These are phyloP conservation scores for Bugulina stolonifera DNA, from an alignment of 2,888 invertebrate species.

Conservation along the genomic window DNA sequence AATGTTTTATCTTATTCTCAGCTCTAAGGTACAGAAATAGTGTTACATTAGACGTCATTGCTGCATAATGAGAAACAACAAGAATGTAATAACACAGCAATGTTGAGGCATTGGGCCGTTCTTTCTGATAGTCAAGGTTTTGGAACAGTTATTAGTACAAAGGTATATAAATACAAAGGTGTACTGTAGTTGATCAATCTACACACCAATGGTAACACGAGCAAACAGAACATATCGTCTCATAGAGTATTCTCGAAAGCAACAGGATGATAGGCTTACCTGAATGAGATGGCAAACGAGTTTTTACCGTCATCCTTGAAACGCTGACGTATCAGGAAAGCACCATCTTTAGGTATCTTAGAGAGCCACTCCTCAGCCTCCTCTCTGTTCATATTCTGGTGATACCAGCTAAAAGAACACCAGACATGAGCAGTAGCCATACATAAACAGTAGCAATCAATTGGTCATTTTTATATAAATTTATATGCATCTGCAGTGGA, in stretches of 20 bases:
- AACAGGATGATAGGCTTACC: too few species aligned
- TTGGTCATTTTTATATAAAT: too few species aligned
- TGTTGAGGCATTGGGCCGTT: background rate
- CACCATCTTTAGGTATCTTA: conserved; percentile 79
- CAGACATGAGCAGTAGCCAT: too few species aligned
- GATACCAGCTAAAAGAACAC: conserved; percentile 70
- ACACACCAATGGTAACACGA: too few species aligned
- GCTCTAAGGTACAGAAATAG: conserved; percentile 59
- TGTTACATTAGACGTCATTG: background rate
- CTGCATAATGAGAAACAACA: too few species aligned
- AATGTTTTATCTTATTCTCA: conserved; percentile 91
- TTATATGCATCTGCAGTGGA: too few species aligned
- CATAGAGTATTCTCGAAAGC: too few species aligned
- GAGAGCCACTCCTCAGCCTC: conserved; percentile 83
- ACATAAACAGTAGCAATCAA: too few species aligned
- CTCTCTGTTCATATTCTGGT: conserved; percentile 69
- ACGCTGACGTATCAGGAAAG: conserved; percentile 79
- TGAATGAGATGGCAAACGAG: conserved; percentile 85
- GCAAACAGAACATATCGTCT: too few species aligned
- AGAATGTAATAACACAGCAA: background rate
- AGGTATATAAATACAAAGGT: background rate
- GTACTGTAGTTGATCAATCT: background rate
- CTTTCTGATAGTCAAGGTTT: background rate
- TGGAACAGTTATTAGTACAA: background rate
- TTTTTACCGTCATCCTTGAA: background rate